phyloP scores from a whole-genome alignment of 53 echinoderm and acorn worm genomes.

The Apostichopus leukothele region DNA sequence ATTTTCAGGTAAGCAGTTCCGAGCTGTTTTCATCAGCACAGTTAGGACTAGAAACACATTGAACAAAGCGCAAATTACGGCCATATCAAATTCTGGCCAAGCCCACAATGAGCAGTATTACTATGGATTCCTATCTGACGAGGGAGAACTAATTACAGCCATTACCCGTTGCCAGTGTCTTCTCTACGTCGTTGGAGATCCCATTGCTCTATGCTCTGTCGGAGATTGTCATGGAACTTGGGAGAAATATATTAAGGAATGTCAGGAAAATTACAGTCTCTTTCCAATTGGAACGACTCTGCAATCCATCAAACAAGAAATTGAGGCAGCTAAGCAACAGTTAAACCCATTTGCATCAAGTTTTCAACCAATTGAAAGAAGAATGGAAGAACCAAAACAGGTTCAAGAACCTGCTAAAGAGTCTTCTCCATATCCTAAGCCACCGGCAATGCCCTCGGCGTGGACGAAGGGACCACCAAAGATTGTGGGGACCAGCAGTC shows the following conservation, averaged over 20 bases:
- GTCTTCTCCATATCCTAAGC: slow-evolving; percentile 2
- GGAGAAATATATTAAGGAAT: slow-evolving; percentile 76
- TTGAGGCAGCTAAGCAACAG: slow-evolving; percentile 70
- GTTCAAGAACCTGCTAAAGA: background rate
- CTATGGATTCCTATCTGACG: slow-evolving; percentile 91
- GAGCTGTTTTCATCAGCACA: slow-evolving; percentile 94
- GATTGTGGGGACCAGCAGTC: background rate
- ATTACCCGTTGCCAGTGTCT: slow-evolving; percentile 90
- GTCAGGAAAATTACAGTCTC: slow-evolving; percentile 80
- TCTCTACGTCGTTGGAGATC: slow-evolving; percentile 81
- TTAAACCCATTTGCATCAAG: slow-evolving; percentile 77
- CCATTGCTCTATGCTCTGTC: slow-evolving; percentile 84
- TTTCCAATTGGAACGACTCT: slow-evolving; percentile 67
- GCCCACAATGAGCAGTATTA: slow-evolving; percentile 81
- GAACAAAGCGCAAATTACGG: slow-evolving; percentile 71
- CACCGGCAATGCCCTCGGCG: slow-evolving; percentile 14
- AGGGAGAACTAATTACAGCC: slow-evolving; percentile 86
- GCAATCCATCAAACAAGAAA: slow-evolving; percentile 73
- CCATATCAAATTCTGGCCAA: slow-evolving; percentile 51
- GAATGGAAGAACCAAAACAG: background rate
- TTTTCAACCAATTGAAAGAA: slow-evolving; percentile 51
- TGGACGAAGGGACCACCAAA: slow-evolving; percentile 40
- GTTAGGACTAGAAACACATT: slow-evolving; percentile 74
- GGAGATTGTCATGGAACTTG: slow-evolving; percentile 81
- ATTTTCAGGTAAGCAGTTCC: slow-evolving; percentile 80